Evolutionary conservation across 2,797 vertebrate genomes (phyloP), one percentile per base, ranked within the genome.

Genomic region (Manis crassicaudata): DNA sequence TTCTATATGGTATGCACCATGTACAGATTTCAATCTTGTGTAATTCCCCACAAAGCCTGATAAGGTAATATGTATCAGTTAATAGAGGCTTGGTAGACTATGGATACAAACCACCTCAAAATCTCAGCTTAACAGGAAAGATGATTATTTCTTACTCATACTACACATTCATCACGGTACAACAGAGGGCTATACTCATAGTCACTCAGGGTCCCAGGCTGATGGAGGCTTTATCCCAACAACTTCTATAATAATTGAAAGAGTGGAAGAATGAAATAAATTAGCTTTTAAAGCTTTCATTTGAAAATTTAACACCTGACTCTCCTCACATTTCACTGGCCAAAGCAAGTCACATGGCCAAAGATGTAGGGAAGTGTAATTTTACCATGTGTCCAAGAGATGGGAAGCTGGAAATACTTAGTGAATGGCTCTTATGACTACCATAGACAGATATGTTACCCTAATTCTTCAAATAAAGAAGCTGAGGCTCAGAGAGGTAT

Each of bases 71-170:
- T 65, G 50, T 23, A 63, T 79, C 56, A 67, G 37, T 83, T 76
- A 92, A 62, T 35, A 83, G 2, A 88, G 56, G 58, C 37, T 80
- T 43, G 10, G 56, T 73, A 73, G 37, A 20, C 63, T 90, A 73
- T 20, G 72, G 58, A 70, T 73, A 87, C 21, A 83, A 94, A 90
- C 14, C 43, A 89, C 21, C 43, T 76, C 50, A 46, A 90, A 82
- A 92, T 90, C 60, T 94, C 40, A 92, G 70, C 50, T 77, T 67
- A 40, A 83, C 27, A 92, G 75, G 79, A 93, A 94, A 89, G 32
- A 75, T 52, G 43, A 77, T 46, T 40, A 91, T 62, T 77, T 72
- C 56, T 91, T 96, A 27, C 14, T 95, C 37, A 60, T 65, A n/a
- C 35, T 50, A 35, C 6, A 91, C 60, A 32, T 62, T 92, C 63